Evolutionary conservation across 2,113 vertebrate species (phyloP), one percentile per base, ranked within the genome.

Genomic region (Gadus chalcogrammus): DNA sequence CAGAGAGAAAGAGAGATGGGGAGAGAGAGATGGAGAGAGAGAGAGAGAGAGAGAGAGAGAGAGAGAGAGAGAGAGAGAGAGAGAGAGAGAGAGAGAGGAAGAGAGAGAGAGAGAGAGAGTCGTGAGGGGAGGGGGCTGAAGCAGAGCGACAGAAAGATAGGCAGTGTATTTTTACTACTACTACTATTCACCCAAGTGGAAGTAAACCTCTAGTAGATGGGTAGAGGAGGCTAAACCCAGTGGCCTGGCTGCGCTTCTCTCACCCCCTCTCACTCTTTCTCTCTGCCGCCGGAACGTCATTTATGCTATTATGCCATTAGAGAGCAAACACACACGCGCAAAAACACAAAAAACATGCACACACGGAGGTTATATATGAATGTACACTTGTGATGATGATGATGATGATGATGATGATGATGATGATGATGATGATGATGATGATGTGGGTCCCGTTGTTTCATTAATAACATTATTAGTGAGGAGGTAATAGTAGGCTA

Each of bases 171-270:
- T 17, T 77, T 84, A 88, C 88, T 88, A 88, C 88, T 88, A 87
- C 84, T 83, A 85, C 80, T 84, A 83, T 83, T 85, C 85, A 82
- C 65, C 88, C 81, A 68, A 86, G 85, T 86, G 85, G 88, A 88
- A 87, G 87, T 87, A 83, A 85, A 78, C 78, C 84, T 80, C 72
- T 79, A 77, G 84, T 85, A 87, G 79, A 87, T 69, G 80, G 79
- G 66, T 70, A 77, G 73, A 75, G 72, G 15, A 78, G 67, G 63
- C 77, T 74, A 69, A 72, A 78, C 75, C 68, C 79, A 77, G 38
- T 71, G 66, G 71, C 78, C 17, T 60, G 8, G 20, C 62, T 81
- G 66, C 55, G 0, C 79, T 56, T 59, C 31, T 67, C 56, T 53
- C 17, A 55, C 27, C 12, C 35, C 70, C 31, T 69, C 42, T 75